These are phyloP conservation scores for Unio pictorum DNA, from an alignment of 2,888 invertebrate genomes.

Conservation along the genomic window DNA sequence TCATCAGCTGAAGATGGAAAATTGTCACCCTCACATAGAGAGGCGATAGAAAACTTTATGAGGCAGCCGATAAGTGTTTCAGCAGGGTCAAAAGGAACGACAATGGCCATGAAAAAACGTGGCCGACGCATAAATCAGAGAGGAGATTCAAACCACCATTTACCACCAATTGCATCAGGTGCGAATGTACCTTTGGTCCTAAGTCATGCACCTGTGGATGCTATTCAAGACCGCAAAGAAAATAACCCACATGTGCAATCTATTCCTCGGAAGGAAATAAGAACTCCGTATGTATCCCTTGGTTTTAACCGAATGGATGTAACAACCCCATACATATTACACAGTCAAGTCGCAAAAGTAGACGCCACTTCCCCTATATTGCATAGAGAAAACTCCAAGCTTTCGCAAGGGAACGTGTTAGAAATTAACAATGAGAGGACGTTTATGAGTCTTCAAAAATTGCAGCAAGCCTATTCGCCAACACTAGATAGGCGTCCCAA, in stretches of 20 bases:
- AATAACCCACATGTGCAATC: slow-evolving; percentile 12
- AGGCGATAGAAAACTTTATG: slow-evolving; percentile 21
- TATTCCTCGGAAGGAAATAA: slow-evolving; percentile 34
- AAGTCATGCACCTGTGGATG: slow-evolving; percentile 9
- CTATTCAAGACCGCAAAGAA: slow-evolving; percentile 10
- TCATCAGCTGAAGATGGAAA: slow-evolving; percentile 39
- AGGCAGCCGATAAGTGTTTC: slow-evolving; percentile 31
- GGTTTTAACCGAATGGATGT: slow-evolving; percentile 31
- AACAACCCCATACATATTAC: slow-evolving; percentile 41
- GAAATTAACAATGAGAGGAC: slow-evolving; percentile 37
- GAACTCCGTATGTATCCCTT: slow-evolving; percentile 34
- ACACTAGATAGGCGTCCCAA: slow-evolving; percentile 35
- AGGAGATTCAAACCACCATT: slow-evolving; percentile 31
- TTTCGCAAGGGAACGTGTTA: slow-evolving; percentile 36
- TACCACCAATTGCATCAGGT: slow-evolving; percentile 35
- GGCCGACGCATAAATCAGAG: slow-evolving; percentile 7
- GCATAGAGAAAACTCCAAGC: slow-evolving; percentile 31
- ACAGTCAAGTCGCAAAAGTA: slow-evolving; percentile 35
- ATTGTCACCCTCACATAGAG: slow-evolving; percentile 39
- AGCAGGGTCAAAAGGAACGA: slow-evolving; percentile 29
- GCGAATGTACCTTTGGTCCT: slow-evolving; percentile 11
- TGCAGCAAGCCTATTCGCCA: slow-evolving; percentile 37
- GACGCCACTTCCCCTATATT: slow-evolving; percentile 23
- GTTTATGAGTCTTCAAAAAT: slow-evolving; percentile 37
- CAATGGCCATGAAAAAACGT: slow-evolving; percentile 42